Conservation (phyloP, 2,113 vertebrate genomes). For the Cairina moschata region DNA sequence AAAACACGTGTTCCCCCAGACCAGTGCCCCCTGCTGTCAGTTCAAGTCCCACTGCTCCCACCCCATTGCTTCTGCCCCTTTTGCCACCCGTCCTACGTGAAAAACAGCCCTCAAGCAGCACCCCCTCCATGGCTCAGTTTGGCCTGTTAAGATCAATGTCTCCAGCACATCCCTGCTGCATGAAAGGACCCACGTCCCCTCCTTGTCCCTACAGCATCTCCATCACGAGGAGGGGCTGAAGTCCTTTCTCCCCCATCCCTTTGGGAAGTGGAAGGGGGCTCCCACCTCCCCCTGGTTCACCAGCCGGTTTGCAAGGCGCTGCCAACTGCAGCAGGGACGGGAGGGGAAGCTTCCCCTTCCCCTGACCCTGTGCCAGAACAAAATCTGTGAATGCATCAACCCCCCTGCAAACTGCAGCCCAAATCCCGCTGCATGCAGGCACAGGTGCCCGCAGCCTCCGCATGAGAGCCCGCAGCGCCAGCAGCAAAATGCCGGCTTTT, state of each 20-base stretch:
- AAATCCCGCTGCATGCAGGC: background rate
- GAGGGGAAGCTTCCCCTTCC: background rate
- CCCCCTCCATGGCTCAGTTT: background rate
- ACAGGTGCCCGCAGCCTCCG: background rate
- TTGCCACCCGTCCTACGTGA: background rate
- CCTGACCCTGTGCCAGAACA: background rate
- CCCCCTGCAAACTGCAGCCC: background rate
- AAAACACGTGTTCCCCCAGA: background rate
- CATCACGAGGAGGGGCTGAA: background rate
- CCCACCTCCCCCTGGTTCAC: background rate
- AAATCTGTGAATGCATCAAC: background rate
- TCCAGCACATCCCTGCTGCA: too few relatives aligned
- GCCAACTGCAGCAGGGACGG: background rate
- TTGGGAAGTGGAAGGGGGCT: background rate
- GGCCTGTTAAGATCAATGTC: fast-evolving
- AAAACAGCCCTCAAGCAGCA: background rate
- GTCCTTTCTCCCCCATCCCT: background rate
- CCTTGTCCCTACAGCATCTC: background rate
- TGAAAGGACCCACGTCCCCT: fast-evolving
- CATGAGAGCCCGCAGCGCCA: background rate
- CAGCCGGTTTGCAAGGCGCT: background rate
- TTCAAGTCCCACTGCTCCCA: background rate
- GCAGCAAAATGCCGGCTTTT: background rate
- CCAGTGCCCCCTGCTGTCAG: fast-evolving
- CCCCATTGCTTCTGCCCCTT: background rate